Base-by-base conservation (phyloP, 2,797 vertebrate genomes). In the Halcyon chelicuti region DNA sequence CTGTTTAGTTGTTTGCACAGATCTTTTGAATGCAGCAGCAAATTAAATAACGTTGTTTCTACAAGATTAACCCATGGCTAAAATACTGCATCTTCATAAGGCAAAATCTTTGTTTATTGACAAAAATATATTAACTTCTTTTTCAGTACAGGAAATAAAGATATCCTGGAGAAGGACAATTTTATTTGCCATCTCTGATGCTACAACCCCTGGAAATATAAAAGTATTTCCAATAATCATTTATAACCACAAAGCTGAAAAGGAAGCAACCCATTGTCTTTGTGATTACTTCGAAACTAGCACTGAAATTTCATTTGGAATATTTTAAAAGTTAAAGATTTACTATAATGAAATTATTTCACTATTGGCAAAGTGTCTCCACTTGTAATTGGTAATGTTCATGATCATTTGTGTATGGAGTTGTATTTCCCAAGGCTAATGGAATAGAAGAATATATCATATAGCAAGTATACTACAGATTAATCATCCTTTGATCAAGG, bases 121-220 rank as follows among this genome's bases (percentile, higher is more conserved):
- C 93, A 93, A 96, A 94, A 96, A 94, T 66, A 79, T 88, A 97
- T 95, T 88, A 95, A 86, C 76, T 96, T 94, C 75, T 88, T 92
- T 78, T 90, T 76, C 63, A 66, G 88, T 66, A 84, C 90, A 96
- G 95, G 96, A 96, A 96, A 96, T 94, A 94, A 93, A 95, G 93
- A 86, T 88, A 74, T 90, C 62, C 93, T 80, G 62, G 76, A 90
- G 88, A 91, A 95, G 49, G 78, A 88, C 85, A 95, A 94, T 96
- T 94, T 84, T 88, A 90, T 97, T 94, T 90, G 47, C 70, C 60
- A 20, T 62, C 79, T 90, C 83, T 62, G 46, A 84, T 6, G 16
- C 40, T 73, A 26, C 83, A 94, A 28, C 33, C 58, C 52, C 92
- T 88, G 86, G 83, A 95, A 96, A 78, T 18, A 72, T 6, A 83